phyloP scores from a whole-genome alignment of 2,113 vertebrate species.

The Dascyllus trimaculatus region DNA sequence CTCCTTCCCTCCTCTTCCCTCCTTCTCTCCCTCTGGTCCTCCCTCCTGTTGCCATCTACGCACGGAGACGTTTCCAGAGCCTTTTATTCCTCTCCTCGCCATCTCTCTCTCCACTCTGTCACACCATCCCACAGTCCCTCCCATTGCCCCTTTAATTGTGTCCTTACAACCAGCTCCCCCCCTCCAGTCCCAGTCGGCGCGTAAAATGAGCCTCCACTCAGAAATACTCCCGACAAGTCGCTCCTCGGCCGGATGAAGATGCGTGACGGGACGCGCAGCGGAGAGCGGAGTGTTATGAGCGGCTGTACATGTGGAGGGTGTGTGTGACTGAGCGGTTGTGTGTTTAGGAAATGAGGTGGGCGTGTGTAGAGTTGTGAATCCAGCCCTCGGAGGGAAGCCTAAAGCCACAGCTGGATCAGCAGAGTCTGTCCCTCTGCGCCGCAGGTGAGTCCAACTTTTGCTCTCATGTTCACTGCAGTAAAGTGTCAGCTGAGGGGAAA shows the following conservation, averaged over 20 bases:
- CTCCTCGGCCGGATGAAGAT: conserved; percentile 27
- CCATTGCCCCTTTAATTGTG: conserved; percentile 35
- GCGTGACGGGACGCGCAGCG: not conserved
- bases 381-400: conserved; percentile 6
- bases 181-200: not conserved
- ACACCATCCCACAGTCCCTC: conserved; percentile 70
- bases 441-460: conserved; percentile 70
- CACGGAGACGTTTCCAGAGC: conserved; percentile 33
- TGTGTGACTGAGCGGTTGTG: conserved; percentile 41
- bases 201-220: conserved; percentile 26
- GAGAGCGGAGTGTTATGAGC: not conserved
- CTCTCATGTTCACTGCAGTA: not conserved
- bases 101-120: conserved; percentile 68
- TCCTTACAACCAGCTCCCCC: conserved; percentile 4
- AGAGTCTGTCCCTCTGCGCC: conserved; percentile 9
- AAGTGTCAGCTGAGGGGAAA: not conserved
- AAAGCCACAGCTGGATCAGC: conserved; percentile 57
- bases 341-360: conserved; percentile 56
- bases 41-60: conserved; percentile 56
- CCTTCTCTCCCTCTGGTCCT: conserved; percentile 34
- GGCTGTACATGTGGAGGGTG: conserved; percentile 18
- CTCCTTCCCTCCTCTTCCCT: conserved; percentile 20
- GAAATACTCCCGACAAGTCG: conserved; percentile 21
- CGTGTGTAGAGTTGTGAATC: conserved; percentile 14
- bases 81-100: conserved; percentile 56